Conservation (phyloP, 2,888 invertebrate genomes). For the Drosophila peninsularis region DNA sequence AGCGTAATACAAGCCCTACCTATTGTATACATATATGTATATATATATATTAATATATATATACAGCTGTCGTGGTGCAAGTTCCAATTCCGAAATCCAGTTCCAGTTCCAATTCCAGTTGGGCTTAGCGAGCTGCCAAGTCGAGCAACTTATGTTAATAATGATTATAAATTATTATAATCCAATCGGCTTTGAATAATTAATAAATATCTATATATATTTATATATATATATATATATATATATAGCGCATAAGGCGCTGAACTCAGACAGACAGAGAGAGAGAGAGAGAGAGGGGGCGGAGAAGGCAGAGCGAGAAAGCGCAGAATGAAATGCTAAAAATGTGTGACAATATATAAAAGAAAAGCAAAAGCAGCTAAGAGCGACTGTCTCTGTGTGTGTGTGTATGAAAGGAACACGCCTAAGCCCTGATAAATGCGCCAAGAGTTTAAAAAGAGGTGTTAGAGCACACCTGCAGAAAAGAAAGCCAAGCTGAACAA, state of each 20-base stretch:
- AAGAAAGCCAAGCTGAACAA: conserved; percentile 61
- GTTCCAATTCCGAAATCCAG: conserved; percentile 21
- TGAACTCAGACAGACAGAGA: conserved; percentile 40
- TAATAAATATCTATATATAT: conserved; percentile 78
- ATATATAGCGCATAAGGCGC: conserved; percentile 60
- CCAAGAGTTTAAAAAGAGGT: conserved; percentile 63
- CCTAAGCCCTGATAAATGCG: conserved; percentile 72
- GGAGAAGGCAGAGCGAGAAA: conserved; percentile 48
- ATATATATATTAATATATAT: background rate
- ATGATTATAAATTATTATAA: conserved; percentile 85
- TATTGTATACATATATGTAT: background rate
- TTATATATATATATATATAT: background rate
- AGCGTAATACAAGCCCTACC: conserved; percentile 21
- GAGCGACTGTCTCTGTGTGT: conserved; percentile 14
- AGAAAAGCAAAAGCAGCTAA: conserved; percentile 58
- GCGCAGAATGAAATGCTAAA: conserved; percentile 73
- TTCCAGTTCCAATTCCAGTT: conserved; percentile 29
- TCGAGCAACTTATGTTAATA: conserved; percentile 73
- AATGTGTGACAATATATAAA: conserved; percentile 64
- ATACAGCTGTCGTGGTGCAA: conserved; percentile 8
- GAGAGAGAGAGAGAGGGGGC: background rate
- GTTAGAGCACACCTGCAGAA: conserved; percentile 59
- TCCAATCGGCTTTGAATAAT: conserved; percentile 85
- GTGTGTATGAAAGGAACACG: conserved; percentile 50
- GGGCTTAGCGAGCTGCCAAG: conserved; percentile 26